Conservation (phyloP, 2,797 vertebrate species). For the Sebastolobus alascanus region DNA sequence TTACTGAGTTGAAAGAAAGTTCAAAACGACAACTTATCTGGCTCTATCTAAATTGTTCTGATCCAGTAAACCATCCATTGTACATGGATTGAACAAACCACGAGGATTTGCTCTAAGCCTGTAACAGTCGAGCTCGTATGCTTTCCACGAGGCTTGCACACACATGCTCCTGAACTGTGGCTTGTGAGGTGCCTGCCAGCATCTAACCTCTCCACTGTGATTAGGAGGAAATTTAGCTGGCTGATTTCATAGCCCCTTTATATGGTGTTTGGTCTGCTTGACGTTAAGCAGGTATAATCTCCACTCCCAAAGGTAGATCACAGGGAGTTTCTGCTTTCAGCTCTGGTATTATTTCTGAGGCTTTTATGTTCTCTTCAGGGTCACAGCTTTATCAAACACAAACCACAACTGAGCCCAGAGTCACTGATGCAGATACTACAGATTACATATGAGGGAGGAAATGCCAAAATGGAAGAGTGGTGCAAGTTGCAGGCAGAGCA, state of each 20-base stretch:
- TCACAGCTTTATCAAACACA: slow-evolving; percentile 59
- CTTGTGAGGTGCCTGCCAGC: slow-evolving; percentile 50
- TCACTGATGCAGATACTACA: slow-evolving; percentile 66
- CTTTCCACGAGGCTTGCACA: slow-evolving; percentile 23
- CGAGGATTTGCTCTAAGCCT: slow-evolving; percentile 32
- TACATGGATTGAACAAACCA: slow-evolving; percentile 27
- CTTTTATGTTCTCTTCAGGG: slow-evolving; percentile 69
- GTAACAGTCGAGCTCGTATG: slow-evolving; percentile 25
- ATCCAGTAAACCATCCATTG: slow-evolving; percentile 40
- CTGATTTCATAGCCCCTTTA: slow-evolving; percentile 72
- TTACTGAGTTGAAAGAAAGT: slow-evolving; percentile 19
- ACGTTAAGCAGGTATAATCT: slow-evolving; percentile 82
- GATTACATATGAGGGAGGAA: slow-evolving; percentile 47
- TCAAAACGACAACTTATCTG: slow-evolving; percentile 19
- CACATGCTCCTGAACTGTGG: slow-evolving; percentile 35
- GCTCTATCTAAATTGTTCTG: slow-evolving; percentile 15
- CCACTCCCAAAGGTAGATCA: slow-evolving; percentile 77
- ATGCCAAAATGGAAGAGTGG: slow-evolving; percentile 36
- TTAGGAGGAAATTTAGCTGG: slow-evolving; percentile 59
- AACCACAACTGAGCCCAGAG: slow-evolving; percentile 56
- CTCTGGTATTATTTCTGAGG: slow-evolving; percentile 63
- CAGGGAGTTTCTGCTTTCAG: slow-evolving; percentile 70
- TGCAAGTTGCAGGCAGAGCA: slow-evolving; percentile 9
- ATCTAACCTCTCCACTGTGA: slow-evolving; percentile 58
- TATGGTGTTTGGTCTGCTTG: slow-evolving; percentile 70